Evolutionary conservation across 2,888 invertebrate species (phyloP).

Genomic region (Pyralis farinalis): DNA sequence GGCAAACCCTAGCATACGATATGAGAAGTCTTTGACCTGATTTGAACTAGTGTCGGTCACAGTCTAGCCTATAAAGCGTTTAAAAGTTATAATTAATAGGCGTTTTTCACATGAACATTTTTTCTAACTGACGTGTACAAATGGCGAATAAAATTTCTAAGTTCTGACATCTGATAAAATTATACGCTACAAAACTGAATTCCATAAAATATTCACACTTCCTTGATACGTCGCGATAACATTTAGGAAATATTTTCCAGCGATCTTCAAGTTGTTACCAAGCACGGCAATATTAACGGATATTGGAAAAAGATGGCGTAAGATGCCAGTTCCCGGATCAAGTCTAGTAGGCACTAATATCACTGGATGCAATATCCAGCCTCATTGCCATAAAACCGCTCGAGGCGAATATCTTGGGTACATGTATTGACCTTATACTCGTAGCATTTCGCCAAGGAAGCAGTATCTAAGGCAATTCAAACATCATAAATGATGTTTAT

Average conservation of each 20-base stretch:
- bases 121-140: no score
- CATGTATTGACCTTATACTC: constrained; percentile 61
- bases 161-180: no score
- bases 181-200: constrained; percentile 11
- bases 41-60: no score
- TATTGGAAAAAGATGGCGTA: constrained; percentile 68
- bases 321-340: constrained; percentile 62
- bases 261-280: constrained; percentile 48
- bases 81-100: no score
- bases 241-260: constrained; percentile 42
- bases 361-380: constrained; percentile 59
- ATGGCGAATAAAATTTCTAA: no score
- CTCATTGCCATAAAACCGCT: constrained; percentile 66
- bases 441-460: constrained; percentile 51
- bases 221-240: constrained; percentile 26
- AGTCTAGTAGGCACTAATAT: constrained; percentile 63
- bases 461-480: constrained; percentile 57
- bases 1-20: no score
- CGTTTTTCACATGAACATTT: no score
- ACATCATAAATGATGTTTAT: constrained; percentile 60
- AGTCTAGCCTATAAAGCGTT: no score
- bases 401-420: constrained; percentile 53
- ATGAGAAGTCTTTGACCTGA: no score
- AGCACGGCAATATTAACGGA: constrained; percentile 55
- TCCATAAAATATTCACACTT: constrained; percentile 12